Evolutionary conservation across 2,113 vertebrate genomes (phyloP).

Genomic region (Ctenodactylus gundi): DNA sequence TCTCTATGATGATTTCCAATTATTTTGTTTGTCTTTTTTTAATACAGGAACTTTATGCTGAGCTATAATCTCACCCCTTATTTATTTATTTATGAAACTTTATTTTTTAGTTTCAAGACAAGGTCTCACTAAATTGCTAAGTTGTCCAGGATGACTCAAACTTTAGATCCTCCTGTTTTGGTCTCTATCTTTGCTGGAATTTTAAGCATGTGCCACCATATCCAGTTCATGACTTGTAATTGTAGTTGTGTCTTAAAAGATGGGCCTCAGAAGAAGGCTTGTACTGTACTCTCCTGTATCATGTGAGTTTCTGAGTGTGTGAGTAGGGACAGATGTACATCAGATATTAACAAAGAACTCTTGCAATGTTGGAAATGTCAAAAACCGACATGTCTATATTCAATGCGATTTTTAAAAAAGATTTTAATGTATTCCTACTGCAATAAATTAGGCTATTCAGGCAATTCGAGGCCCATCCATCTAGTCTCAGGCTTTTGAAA

Average conservation of each 20-base stretch:
- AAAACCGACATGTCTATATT: conserved; percentile 6
- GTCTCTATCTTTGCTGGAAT: not conserved
- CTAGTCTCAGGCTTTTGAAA: conserved; percentile 37
- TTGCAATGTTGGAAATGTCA: conserved; percentile 10
- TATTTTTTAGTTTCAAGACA: too few species aligned
- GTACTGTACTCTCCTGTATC: not conserved
- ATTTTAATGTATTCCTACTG: conserved; percentile 32
- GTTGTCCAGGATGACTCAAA: too few species aligned
- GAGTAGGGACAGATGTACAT: not conserved
- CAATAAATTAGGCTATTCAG: conserved; percentile 29
- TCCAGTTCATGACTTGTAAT: not conserved
- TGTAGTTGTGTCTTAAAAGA: not conserved
- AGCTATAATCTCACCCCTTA: too few species aligned
- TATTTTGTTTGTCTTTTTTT: too few species aligned
- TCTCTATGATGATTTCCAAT: too few species aligned
- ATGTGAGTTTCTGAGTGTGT: not conserved
- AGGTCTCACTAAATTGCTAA: too few species aligned
- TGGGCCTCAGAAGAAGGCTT: not conserved
- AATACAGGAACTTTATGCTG: too few species aligned
- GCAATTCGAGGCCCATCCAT: not conserved
- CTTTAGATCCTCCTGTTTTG: not conserved
- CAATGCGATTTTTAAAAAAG: not conserved
- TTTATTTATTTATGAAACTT: too few species aligned
- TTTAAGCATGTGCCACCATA: not conserved
- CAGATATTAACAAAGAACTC: not conserved